Percentiles rank a stretch among this genome's conserved stretches.
Evolutionary conservation across 2,113 vertebrate genomes (phyloP).

Genomic region (Miniopterus natalensis): DNA sequence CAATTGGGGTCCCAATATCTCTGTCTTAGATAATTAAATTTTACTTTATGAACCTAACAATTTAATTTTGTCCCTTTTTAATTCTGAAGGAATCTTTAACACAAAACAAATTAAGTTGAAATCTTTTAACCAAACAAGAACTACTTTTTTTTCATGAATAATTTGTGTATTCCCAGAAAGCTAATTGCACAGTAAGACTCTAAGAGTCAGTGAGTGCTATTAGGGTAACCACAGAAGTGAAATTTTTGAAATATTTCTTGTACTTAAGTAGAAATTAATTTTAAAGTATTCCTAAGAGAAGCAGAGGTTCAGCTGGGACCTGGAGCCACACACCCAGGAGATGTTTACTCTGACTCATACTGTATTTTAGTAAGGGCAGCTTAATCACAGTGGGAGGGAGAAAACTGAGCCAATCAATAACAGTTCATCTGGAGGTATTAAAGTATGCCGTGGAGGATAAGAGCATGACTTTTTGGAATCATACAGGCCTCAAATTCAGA

Average conservation of each 20-base stretch:
- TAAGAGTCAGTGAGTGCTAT: neutral
- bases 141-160: slow-evolving; percentile 63
- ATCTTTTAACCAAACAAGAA: slow-evolving; percentile 63
- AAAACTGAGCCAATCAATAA: slow-evolving; percentile 50
- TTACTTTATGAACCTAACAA: slow-evolving; percentile 74
- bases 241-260: slow-evolving; percentile 52
- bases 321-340: neutral
- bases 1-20: slow-evolving; percentile 63
- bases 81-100: slow-evolving; percentile 71
- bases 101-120: slow-evolving; percentile 75
- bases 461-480: neutral
- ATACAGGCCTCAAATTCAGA: neutral
- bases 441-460: neutral
- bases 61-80: slow-evolving; percentile 75
- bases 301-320: neutral
- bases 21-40: slow-evolving; percentile 71
- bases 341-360: slow-evolving; percentile 42
- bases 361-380: slow-evolving; percentile 35
- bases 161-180: neutral
- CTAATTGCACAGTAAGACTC: slow-evolving; percentile 1
- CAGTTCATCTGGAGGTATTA: slow-evolving; percentile 33
- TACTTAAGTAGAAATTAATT: slow-evolving; percentile 41
- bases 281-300: slow-evolving; percentile 5
- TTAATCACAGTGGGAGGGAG: slow-evolving; percentile 29
- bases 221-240: slow-evolving; percentile 1